Conservation (phyloP, 2,888 invertebrate species). For the Cheilosia vulpina region DNA sequence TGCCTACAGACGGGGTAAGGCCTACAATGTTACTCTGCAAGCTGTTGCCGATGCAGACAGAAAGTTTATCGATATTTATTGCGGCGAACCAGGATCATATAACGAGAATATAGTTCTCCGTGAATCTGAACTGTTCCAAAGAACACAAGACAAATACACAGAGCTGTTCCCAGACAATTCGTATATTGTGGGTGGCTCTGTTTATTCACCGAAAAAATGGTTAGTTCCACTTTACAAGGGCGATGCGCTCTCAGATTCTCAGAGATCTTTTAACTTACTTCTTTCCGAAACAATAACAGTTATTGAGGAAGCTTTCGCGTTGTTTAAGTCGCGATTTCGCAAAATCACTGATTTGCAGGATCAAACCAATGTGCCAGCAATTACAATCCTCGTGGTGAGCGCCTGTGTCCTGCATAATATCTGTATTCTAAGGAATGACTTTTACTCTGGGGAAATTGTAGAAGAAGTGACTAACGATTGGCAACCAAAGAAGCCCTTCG, state of each 20-base stretch:
- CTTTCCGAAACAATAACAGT: conserved; percentile 76
- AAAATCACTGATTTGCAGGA: conserved; percentile 76
- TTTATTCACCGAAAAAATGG: conserved; percentile 75
- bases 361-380: conserved; percentile 59
- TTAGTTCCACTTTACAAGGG: conserved; percentile 78
- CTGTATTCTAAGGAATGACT: conserved; percentile 35
- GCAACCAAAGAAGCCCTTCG: not conserved
- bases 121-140: conserved; percentile 62
- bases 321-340: conserved; percentile 78
- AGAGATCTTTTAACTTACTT: conserved; percentile 77
- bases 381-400: conserved; percentile 72
- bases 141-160: not conserved
- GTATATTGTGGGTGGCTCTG: conserved; percentile 60
- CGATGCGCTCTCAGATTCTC: conserved; percentile 71
- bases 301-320: conserved; percentile 78
- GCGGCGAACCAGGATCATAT: conserved; percentile 77
- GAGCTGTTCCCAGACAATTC: conserved; percentile 42
- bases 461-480: not conserved
- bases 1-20: conserved; percentile 72
- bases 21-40: conserved; percentile 76
- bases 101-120: conserved; percentile 76
- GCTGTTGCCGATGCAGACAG: conserved; percentile 77
- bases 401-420: conserved; percentile 76
- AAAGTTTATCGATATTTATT: conserved; percentile 76
- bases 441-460: not conserved